Evolutionary conservation across 2,113 vertebrate species (phyloP), one percentile per base, ranked within the genome.

Genomic region (Scopus umbretta): DNA sequence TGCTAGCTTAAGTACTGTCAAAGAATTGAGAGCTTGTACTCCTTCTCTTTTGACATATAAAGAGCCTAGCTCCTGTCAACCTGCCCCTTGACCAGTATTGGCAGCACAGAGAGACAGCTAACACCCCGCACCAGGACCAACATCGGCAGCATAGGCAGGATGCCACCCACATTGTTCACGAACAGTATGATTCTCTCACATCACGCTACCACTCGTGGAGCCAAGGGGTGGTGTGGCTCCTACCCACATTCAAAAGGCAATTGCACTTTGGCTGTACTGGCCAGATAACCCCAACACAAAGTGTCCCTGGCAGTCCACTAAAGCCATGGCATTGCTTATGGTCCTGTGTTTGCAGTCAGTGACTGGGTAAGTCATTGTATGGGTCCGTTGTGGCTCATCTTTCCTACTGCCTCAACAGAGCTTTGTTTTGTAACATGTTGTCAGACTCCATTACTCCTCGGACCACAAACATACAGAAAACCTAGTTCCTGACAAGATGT

Each of bases 191-290:
- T 30, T 47, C 16, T 73, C 18, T 55, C 65, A 63, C 20, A 25
- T 47, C 49, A 42, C 43, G 30, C 34, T 10, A 14, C 20, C 38
- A 13, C 10, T 30, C 12, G 11, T 13, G 22, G 32, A 79, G 34
- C 25, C 49, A 81, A 59, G 45, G 30, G 16, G 6, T 21, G 12
- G 25, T 5, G 1, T 0, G 2, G 74, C 32, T 45, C 50, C 62
- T 34, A 19, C 7, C 13, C 25, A 17, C 16, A 30, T 15, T 61
- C 16, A 30, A 26, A 73, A 70, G 29, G 38, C 11, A 7, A 50
- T 36, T 89, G 42, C 49, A 85, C 0, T 0, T 2, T 61, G 40
- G 19, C 32, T 73, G 20, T 5, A 42, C 32, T 5, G 5, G 38
- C 19, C 58, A 67, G 30, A 34, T n/a, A 47, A 17, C 13, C 15